Conservation (phyloP, 2,113 vertebrate species). For the Megalops atlanticus region DNA sequence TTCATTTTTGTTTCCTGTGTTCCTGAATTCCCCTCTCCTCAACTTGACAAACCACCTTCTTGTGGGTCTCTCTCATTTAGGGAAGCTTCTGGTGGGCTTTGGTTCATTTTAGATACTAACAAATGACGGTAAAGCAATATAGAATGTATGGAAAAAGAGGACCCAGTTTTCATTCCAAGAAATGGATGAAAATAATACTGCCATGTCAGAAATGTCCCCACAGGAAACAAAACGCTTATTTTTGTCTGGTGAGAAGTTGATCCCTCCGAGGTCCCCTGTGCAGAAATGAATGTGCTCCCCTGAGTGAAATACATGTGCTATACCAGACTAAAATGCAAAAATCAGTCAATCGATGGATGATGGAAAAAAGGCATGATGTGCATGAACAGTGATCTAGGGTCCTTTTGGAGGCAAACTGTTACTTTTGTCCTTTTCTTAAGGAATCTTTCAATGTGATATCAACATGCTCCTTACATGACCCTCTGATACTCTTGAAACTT, state of each 20-base stretch:
- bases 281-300: constrained; percentile 69
- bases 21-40: constrained; percentile 66
- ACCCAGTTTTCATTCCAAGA: constrained; percentile 2
- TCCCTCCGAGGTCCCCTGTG: constrained; percentile 66
- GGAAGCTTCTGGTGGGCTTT: not conserved
- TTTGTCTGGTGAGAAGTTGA: constrained; percentile 65
- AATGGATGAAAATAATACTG: constrained; percentile 4
- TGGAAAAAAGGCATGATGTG: constrained; percentile 1
- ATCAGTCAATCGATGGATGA: not conserved
- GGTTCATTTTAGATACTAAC: constrained; percentile 11
- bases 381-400: not conserved
- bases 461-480: not conserved
- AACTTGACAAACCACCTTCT: constrained; percentile 38
- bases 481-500: not conserved
- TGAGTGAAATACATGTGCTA: constrained; percentile 60
- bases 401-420: constrained; percentile 10
- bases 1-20: constrained; percentile 95
- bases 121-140: not conserved
- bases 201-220: constrained; percentile 50
- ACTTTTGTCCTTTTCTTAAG: not conserved
- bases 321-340: constrained; percentile 26
- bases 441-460: constrained; percentile 9
- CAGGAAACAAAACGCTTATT: constrained; percentile 79
- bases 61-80: constrained; percentile 23
- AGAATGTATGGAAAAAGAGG: not conserved